A percentile compares a stretch with the other conserved stretches of the same genome.
Conservation (phyloP, 1,140 invertebrate genomes). For the Belonocnema kinseyi region DNA sequence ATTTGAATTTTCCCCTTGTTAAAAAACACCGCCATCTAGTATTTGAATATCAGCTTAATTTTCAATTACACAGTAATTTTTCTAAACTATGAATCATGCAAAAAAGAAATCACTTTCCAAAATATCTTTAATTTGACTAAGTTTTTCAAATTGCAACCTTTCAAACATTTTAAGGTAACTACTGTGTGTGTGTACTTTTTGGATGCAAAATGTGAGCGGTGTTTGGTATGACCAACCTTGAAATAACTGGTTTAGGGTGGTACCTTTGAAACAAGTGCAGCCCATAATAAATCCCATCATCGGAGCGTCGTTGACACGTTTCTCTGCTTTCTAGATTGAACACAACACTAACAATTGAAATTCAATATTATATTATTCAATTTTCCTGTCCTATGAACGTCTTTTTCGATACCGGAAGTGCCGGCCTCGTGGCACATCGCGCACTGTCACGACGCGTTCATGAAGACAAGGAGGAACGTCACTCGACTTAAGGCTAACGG, state of each 20-base stretch:
- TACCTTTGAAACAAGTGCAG: conserved; percentile 92
- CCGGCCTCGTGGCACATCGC: conserved; percentile 58
- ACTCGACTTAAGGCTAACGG: conserved; percentile 39
- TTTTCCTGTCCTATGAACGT: conserved; percentile 44
- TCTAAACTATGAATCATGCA: too few species aligned
- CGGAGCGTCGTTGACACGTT: conserved; percentile 49
- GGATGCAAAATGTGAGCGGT: conserved; percentile 25
- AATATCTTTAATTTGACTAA: too few species aligned
- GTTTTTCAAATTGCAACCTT: too few species aligned
- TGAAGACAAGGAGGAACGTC: conserved; percentile 46
- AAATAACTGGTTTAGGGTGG: conserved; percentile 70
- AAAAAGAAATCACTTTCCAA: too few species aligned
- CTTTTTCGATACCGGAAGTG: conserved; percentile 49
- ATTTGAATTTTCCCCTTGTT: too few species aligned
- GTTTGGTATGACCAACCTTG: conserved; percentile 65
- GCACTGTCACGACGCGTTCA: conserved; percentile 55
- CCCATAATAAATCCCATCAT: conserved; percentile 94
- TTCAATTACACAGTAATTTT: too few species aligned
- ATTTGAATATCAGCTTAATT: too few species aligned
- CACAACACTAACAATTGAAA: conserved; percentile 39
- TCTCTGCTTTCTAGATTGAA: conserved; percentile 46
- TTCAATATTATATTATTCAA: conserved; percentile 43
- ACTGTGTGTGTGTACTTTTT: too few species aligned
- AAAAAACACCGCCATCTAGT: too few species aligned
- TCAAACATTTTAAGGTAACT: too few species aligned